Percentiles rank a stretch among this genome's conserved stretches.
These are phyloP conservation scores for Chionomys nivalis DNA, from an alignment of 2,113 vertebrate genomes.

Conservation along the genomic window DNA sequence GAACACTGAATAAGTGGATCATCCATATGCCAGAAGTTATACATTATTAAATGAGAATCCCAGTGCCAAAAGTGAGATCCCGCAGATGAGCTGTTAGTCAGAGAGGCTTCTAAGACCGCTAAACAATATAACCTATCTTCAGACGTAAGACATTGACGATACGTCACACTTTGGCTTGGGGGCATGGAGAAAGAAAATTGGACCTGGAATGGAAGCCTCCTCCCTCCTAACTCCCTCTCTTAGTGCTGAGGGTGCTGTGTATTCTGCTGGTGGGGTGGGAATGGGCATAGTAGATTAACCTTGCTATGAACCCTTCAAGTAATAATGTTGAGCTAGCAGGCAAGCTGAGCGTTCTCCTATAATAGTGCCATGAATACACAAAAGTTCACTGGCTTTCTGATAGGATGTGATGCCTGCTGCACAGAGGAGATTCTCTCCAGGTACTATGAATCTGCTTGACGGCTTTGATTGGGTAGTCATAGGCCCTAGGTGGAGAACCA, in stretches of 20 bases:
- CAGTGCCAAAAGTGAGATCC: neutral
- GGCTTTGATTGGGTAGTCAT: neutral
- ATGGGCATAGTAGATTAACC: too few relatives aligned
- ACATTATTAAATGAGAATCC: neutral
- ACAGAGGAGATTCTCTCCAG: neutral
- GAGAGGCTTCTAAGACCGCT: neutral
- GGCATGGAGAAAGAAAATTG: neutral
- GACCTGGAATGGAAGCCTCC: neutral
- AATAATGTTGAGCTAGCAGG: neutral
- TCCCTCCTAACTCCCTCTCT: neutral
- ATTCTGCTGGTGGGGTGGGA: neutral
- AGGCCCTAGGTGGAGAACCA: neutral
- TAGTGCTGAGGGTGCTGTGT: fast-evolving
- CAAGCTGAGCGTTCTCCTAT: too few relatives aligned
- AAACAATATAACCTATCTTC: neutral
- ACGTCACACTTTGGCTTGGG: neutral
- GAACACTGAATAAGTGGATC: neutral
- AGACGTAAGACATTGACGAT: neutral
- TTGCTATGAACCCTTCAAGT: too few relatives aligned
- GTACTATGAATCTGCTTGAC: neutral
- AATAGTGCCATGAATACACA: neutral
- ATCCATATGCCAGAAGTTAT: neutral
- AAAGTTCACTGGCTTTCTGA: neutral
- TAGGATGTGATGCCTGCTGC: neutral
- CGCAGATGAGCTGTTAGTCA: neutral